A percentile compares a stretch with the other conserved stretches of the same genome.
phyloP scores from a whole-genome alignment of 2,888 invertebrate species.

The Apodemia mormo region DNA sequence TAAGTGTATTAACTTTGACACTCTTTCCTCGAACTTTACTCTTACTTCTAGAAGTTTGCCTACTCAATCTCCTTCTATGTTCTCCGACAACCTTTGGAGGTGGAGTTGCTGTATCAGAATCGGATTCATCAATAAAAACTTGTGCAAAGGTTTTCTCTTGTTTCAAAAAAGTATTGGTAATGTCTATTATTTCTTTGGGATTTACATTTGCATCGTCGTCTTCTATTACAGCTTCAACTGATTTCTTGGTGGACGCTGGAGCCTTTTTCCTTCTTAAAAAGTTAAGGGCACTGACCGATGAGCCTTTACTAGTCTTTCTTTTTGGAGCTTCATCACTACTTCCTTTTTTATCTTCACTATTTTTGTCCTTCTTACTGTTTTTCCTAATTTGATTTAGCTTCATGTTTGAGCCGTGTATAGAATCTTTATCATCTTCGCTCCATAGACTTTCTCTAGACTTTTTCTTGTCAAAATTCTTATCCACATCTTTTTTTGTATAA shows the following conservation, averaged over 20 bases:
- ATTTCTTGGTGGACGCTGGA: conserved; percentile 56
- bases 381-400: conserved; percentile 65
- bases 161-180: conserved; percentile 67
- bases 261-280: conserved; percentile 71
- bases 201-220: conserved; percentile 52
- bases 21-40: conserved; percentile 72
- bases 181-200: conserved; percentile 62
- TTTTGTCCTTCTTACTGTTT: conserved; percentile 68
- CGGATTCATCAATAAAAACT: conserved; percentile 57
- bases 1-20: conserved; percentile 68
- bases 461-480: conserved; percentile 66
- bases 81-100: conserved; percentile 60
- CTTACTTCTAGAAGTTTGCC: conserved; percentile 74
- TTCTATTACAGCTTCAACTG: conserved; percentile 69
- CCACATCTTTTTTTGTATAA: conserved; percentile 61
- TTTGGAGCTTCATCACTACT: conserved; percentile 63
- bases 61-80: conserved; percentile 67
- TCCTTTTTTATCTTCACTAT: conserved; percentile 57
- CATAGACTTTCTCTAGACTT: conserved; percentile 75
- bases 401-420: conserved; percentile 63
- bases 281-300: conserved; percentile 70
- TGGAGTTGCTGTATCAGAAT: conserved; percentile 66
- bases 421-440: conserved; percentile 75
- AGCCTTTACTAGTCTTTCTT: conserved; percentile 70
- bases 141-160: conserved; percentile 64